These are phyloP conservation scores for Scaptomyza reducta DNA, from an alignment of 2,888 invertebrate species.

Conservation along the genomic window DNA sequence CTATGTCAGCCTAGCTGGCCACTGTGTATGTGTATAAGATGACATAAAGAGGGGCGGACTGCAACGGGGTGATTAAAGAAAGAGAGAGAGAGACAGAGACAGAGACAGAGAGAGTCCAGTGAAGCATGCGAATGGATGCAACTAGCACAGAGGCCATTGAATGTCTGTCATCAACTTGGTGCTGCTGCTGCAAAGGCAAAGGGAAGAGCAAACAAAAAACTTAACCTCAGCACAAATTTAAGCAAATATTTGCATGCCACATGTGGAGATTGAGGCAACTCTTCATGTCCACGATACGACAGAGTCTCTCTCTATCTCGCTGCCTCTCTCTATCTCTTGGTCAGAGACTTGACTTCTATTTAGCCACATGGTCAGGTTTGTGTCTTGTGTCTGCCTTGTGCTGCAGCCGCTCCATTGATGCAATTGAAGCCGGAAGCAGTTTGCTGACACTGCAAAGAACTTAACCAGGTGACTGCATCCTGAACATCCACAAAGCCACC, in stretches of 20 bases:
- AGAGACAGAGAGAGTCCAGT: slow-evolving; percentile 40
- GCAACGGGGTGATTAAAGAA: not conserved
- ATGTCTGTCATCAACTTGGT: slow-evolving; percentile 67
- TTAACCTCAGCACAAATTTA: slow-evolving; percentile 84
- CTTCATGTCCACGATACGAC: slow-evolving; percentile 54
- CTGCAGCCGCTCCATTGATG: slow-evolving; percentile 53
- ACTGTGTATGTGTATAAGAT: slow-evolving; percentile 23
- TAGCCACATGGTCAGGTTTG: slow-evolving; percentile 32
- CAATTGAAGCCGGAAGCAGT: slow-evolving; percentile 75
- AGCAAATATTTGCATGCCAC: slow-evolving; percentile 83
- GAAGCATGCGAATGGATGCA: slow-evolving; percentile 43
- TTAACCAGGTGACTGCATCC: slow-evolving; percentile 62
- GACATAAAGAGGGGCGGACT: slow-evolving; percentile 11
- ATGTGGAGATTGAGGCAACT: slow-evolving; percentile 64
- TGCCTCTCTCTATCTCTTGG: slow-evolving; percentile 22
- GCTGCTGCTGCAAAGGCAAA: slow-evolving; percentile 48
- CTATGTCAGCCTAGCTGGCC: slow-evolving; percentile 61
- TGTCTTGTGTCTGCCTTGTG: slow-evolving; percentile 11
- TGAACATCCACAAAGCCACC: not conserved
- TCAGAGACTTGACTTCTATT: slow-evolving; percentile 48
- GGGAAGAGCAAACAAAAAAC: slow-evolving; percentile 77
- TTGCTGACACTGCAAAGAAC: slow-evolving; percentile 75
- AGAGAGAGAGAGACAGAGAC: slow-evolving; percentile 30
- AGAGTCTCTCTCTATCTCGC: slow-evolving; percentile 19
- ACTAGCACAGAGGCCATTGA: slow-evolving; percentile 56